Evolutionary conservation across 2,797 vertebrate species (phyloP), one percentile per base, ranked within the genome.

Genomic region (Paedocypris micromegethes): DNA sequence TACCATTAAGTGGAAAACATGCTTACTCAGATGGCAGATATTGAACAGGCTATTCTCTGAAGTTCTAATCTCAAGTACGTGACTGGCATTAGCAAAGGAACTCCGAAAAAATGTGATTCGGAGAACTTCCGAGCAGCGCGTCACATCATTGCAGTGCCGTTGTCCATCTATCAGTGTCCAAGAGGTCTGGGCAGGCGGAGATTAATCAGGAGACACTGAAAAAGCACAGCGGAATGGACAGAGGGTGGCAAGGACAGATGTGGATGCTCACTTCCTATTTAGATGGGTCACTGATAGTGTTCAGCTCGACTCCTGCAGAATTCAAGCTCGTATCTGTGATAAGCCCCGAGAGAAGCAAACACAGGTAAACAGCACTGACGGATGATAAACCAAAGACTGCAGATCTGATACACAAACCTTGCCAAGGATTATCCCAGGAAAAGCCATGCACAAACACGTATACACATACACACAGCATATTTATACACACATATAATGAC

Each of bases 111-210:
- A 38, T 6, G 47, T 39, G 55, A 70, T 48, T 51, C 42, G 57
- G 39, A 53, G 57, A 57, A 45, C 5, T 48, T 42, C 37, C 4
- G 39, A 65, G 61, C 60, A 9, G 39, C 59, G 45, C 3, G 62
- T 72, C 70, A 69, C 63, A 70, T 63, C 62, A 63, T 54, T 5
- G 6, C 66, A 66, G 58, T 61, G 55, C 37, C 3, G 38, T 38
- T 72, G 76, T 72, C 63, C 64, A 44, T 64, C 66, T 66, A 66
- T 68, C 74, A 73, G 68, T 61, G 59, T 52, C 60, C 43, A 3
- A 7, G 41, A 43, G 57, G 69, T 47, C 42, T 5, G 5, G 50
- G 38, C 44, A 61, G 23, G 23, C 1, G 0, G 58, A 68, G 54
- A 68, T 44, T 55, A 69, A 69, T 54, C 58, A 69, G 44, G 23